These are phyloP conservation scores for Fregata magnificens DNA, from an alignment of 2,113 vertebrate genomes.

Conservation along the genomic window DNA sequence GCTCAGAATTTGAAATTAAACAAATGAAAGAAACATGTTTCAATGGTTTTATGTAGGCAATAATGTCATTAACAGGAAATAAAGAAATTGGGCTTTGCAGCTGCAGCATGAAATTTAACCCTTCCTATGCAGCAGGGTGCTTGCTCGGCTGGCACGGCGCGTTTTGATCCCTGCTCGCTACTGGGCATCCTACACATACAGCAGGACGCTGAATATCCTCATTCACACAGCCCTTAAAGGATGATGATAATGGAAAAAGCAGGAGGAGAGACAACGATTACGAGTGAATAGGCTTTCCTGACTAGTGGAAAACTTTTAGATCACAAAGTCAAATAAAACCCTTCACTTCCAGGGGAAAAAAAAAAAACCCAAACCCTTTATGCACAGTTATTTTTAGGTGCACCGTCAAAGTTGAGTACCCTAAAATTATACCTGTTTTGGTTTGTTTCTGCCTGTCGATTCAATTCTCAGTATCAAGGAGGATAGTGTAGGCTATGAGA, in stretches of 20 bases:
- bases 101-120: constrained; percentile 69
- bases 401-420: neutral
- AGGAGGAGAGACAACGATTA: neutral
- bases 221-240: neutral
- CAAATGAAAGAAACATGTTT: constrained; percentile 86
- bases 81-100: constrained; percentile 68
- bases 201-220: neutral
- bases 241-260: neutral
- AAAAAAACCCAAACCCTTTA: neutral
- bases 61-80: constrained; percentile 82
- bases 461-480: neutral
- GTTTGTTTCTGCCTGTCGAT: constrained; percentile 28
- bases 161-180: neutral
- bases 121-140: constrained; percentile 2
- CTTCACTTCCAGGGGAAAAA: neutral
- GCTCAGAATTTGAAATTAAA: constrained; percentile 81
- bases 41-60: constrained; percentile 76
- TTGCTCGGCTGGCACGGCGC: neutral
- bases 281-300: neutral
- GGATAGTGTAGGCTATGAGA: neutral
- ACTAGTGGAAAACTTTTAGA: neutral
- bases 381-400: neutral
- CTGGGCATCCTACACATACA: neutral
- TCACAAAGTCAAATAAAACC: constrained; percentile 21
- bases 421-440: neutral